Evolutionary conservation across 2,113 vertebrate genomes (phyloP), one percentile per base, ranked within the genome.

Genomic region (Monarcha castaneiventris): DNA sequence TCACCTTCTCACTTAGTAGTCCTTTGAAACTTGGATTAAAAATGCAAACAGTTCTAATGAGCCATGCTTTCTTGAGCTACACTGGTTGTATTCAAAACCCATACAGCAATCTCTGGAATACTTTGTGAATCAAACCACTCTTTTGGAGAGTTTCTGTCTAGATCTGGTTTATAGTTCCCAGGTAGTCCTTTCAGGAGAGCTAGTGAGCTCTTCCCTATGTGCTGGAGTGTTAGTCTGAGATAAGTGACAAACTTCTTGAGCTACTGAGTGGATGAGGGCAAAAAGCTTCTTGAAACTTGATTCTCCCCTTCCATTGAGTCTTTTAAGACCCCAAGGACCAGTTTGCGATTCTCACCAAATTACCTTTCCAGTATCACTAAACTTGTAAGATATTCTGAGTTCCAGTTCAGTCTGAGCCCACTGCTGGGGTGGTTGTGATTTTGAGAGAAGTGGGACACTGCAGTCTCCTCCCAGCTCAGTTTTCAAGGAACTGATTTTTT

Each of bases 1-100:
- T 96, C 81, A 91, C 71, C 32, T 75, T 93, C 77, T 94, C 18
- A 3, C 71, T 69, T 76, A 61, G 13, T 19, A 86, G 92, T 79
- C 69, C 94, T 93, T 90, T 89, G 39, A 90, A 90, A 89, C 67
- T 79, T 76, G 61, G 41, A 82, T 69, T n/a, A 52, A 80, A 90
- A 80, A 71, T 41, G 32, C 51, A 58, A 92, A 83, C 94, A 74
- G 39, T 56, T 84, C 46, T 62, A 58, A 64, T n/a, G 44, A 76
- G 54, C 66, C 8, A 1, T 29, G 68, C 56, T 84, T 88, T 56
- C 77, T 48, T 78, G 46, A 51, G 72, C 64, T 71, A 19, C 6
- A 1, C 55, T 27, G n/a, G 11, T 68, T 1, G 4, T 51, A 23
- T 44, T 90, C 5, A 52, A 59, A 86, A 68, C 29, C 2, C 4